Base-by-base conservation (phyloP, 2,113 vertebrate species). In the Motacilla alba region DNA sequence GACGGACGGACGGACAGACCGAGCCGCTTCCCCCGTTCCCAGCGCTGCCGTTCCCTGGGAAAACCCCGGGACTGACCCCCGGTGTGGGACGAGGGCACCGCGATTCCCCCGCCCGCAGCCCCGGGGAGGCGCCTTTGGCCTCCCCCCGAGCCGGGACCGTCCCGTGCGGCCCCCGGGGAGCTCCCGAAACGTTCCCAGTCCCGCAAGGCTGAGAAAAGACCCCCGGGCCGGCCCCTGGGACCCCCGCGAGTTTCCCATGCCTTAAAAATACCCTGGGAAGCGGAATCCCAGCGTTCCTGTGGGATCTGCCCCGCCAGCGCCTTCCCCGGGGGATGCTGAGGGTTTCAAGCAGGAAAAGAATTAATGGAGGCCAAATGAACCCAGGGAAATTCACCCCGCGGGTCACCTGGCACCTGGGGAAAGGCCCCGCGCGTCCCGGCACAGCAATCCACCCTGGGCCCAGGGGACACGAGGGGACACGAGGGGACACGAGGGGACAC, bases 251-350 rank as follows among this genome's bases (percentile, higher is more conserved):
- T 37, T 94, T 95, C 83, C 89, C 21, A 37, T 19, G 43, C 2
- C 56, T 55, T 91, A 91, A 39, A 93, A 96, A 94, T 87, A 93
- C 5, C 95, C 93, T 89, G 96, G 93, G 95, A 95, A 96, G 77
- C 84, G 60, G 76, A 81, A 91, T 33, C 2, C 7, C 58, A 3
- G 58, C 23, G 33, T 28, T 46, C 87, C 87, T 46, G 7, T 0
- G 64, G 89, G 84, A 90, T 14, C 68, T 5, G 46, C 39, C 49
- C 76, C 0, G 14, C 37, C 90, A 14, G 90, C 8, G 2, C 26
- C 12, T 59, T 28, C 50, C 74, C 49, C 17, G 5, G 88, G 73
- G 73, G 68, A 59, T 4, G 3, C 0, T 1, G 77, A 17, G 9
- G 58, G 11, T 15, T 67, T 23, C 0, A 0, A 10, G 27, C n/a